These are phyloP conservation scores for Neodontobutis hainanensis DNA, from an alignment of 2,113 vertebrate genomes.

Conservation along the genomic window DNA sequence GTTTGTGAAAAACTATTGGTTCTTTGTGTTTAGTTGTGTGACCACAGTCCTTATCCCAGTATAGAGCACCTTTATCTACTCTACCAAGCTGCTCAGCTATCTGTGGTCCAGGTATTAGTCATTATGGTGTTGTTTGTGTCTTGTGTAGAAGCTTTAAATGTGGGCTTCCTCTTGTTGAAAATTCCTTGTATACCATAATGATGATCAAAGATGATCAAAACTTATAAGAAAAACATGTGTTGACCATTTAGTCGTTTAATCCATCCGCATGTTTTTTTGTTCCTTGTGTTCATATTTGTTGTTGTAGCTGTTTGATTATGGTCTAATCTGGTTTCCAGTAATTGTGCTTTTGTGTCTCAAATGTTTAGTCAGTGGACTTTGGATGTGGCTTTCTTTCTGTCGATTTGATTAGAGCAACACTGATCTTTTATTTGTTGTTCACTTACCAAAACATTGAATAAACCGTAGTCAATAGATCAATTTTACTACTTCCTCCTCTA, in stretches of 20 bases:
- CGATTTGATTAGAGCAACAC: conserved; percentile 5
- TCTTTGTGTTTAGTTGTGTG: conserved; percentile 53
- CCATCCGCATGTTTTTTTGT: too few relatives aligned
- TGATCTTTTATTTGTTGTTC: neutral
- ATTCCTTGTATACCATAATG: too few relatives aligned
- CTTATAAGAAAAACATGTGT: too few relatives aligned
- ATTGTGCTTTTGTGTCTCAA: neutral
- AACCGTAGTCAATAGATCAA: too few relatives aligned
- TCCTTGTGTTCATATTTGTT: too few relatives aligned
- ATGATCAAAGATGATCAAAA: too few relatives aligned
- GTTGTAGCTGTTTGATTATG: neutral
- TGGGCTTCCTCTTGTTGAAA: neutral
- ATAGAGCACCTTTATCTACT: conserved; percentile 70
- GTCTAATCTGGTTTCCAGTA: neutral
- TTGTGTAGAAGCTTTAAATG: neutral
- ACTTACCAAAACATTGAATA: too few relatives aligned
- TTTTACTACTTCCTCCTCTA: conserved; percentile 28
- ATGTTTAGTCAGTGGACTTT: conserved; percentile 23
- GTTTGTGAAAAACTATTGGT: neutral
- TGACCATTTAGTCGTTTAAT: neutral
- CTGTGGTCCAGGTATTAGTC: conserved; percentile 60
- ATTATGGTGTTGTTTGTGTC: neutral
- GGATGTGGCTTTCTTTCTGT: neutral
- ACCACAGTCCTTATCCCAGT: conserved; percentile 66
- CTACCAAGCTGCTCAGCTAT: conserved; percentile 64